Evolutionary conservation across 2,888 invertebrate species (phyloP).

Genomic region (Eupeodes luniger): DNA sequence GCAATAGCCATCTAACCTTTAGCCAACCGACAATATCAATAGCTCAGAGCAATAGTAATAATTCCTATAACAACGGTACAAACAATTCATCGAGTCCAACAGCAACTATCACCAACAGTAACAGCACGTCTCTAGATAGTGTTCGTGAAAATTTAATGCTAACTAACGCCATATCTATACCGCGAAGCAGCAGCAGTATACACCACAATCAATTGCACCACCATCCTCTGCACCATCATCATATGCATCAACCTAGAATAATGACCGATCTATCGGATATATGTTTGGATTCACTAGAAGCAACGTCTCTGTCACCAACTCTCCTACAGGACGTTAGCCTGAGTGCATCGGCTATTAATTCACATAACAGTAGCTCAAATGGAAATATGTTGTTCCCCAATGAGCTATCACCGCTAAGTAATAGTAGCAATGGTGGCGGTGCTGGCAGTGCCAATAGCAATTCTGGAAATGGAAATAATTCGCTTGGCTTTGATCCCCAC

Average conservation of each 20-base stretch:
- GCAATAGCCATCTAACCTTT: constrained; percentile 61
- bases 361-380: constrained; percentile 58
- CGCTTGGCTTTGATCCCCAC: constrained; percentile 79
- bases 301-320: constrained; percentile 83
- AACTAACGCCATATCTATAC: constrained; percentile 83
- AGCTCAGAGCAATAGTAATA: constrained; percentile 52
- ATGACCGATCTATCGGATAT: constrained; percentile 83
- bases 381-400: constrained; percentile 67
- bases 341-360: constrained; percentile 78
- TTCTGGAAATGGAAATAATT: constrained; percentile 67
- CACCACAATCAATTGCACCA: constrained; percentile 77
- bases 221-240: constrained; percentile 86
- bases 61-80: constrained; percentile 18
- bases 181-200: constrained; percentile 81
- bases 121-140: constrained; percentile 43
- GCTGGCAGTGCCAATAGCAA: constrained; percentile 76
- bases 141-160: constrained; percentile 81
- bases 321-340: constrained; percentile 83
- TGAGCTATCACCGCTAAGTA: constrained; percentile 79
- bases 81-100: constrained; percentile 37
- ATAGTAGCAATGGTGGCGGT: constrained; percentile 62
- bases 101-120: constrained; percentile 21
- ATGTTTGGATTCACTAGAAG: constrained; percentile 82
- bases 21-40: constrained; percentile 57
- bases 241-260: constrained; percentile 84